Percentiles rank a stretch among this genome's conserved stretches.
These are phyloP conservation scores for Dendrocincla fuliginosa DNA, from an alignment of 2,797 vertebrate genomes.

Conservation along the genomic window DNA sequence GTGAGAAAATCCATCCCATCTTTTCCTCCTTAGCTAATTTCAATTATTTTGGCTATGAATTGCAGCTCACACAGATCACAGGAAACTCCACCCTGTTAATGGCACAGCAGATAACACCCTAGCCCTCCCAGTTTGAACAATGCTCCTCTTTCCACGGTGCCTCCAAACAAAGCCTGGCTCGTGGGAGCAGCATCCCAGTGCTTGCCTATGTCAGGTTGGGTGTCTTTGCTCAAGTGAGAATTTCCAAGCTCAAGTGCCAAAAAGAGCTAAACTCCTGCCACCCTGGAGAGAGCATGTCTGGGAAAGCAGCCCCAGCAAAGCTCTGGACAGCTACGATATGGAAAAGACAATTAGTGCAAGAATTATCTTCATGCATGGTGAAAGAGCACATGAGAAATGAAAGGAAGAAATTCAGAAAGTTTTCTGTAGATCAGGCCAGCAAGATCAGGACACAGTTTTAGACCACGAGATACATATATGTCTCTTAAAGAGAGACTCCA, in stretches of 20 bases:
- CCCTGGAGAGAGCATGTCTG: not conserved
- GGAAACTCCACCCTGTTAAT: not conserved
- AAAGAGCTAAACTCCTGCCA: not conserved
- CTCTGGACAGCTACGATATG: not conserved
- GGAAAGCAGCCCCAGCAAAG: not conserved
- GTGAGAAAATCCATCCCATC: not conserved
- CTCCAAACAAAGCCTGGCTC: not conserved
- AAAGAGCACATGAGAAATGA: not conserved
- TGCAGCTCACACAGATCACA: not conserved
- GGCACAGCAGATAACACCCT: not conserved
- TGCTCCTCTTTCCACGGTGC: not conserved
- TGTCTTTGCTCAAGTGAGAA: not conserved
- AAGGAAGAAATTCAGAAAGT: not conserved
- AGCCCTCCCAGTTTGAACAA: not conserved
- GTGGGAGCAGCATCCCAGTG: accelerated
- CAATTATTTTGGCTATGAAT: not conserved
- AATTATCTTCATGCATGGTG: accelerated
- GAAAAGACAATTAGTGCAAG: not conserved
- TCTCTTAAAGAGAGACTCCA: not conserved
- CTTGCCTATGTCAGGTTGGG: not conserved
- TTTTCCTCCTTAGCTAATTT: not conserved
- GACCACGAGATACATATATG: accelerated
- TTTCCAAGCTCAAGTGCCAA: not conserved
- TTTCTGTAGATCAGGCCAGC: not conserved
- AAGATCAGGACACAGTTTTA: not conserved